These are phyloP conservation scores for Epirrhoe tristata DNA, from an alignment of 2,888 invertebrate species.

Conservation along the genomic window DNA sequence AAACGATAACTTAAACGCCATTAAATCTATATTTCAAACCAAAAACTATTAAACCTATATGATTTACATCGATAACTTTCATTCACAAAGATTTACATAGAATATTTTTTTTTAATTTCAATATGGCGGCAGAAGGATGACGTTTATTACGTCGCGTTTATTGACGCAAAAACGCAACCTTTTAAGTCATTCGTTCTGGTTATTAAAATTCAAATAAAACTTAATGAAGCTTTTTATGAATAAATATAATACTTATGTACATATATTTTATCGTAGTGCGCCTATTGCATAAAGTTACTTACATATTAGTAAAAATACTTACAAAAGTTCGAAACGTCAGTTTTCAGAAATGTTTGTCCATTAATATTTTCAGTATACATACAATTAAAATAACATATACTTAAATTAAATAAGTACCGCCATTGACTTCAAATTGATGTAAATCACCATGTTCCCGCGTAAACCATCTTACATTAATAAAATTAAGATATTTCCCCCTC, in stretches of 20 bases:
- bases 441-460: not conserved
- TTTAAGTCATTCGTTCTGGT: not conserved
- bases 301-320: too few relatives aligned
- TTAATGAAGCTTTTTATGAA: not conserved
- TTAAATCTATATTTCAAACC: not conserved
- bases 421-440: not conserved
- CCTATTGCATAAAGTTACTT: too few relatives aligned
- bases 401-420: not conserved
- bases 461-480: conserved; percentile 10
- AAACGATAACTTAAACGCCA: conserved; percentile 22
- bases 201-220: not conserved
- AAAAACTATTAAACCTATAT: not conserved
- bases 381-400: too few relatives aligned
- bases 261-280: too few relatives aligned
- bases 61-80: conserved; percentile 10
- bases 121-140: conserved; percentile 13
- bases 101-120: conserved; percentile 11
- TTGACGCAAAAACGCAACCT: not conserved
- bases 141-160: conserved; percentile 13
- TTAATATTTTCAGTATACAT: not conserved
- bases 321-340: too few relatives aligned
- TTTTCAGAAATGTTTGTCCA: not conserved
- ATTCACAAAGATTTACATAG: conserved; percentile 7
- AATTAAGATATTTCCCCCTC: conserved; percentile 31
- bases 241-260: too few relatives aligned